These are phyloP conservation scores for Bathynomus jamesi DNA, from an alignment of 1,140 invertebrate species.

Conservation along the genomic window DNA sequence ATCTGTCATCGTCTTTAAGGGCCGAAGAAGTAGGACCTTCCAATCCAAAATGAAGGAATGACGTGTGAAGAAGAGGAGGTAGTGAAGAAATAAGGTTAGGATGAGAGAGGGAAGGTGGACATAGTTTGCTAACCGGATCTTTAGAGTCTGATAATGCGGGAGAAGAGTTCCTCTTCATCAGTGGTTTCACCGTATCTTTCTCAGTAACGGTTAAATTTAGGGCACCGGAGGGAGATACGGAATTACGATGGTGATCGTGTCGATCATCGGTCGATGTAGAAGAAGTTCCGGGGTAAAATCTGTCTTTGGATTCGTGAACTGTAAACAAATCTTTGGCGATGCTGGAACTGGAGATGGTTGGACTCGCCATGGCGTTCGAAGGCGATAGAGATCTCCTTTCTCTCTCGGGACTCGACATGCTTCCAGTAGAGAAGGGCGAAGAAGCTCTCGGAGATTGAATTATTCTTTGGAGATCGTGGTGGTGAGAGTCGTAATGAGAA, in stretches of 20 bases:
- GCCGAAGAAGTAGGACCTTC: background rate
- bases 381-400: background rate
- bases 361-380: background rate
- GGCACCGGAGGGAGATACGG: background rate
- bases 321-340: background rate
- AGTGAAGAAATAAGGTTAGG: background rate
- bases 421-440: slow-evolving; percentile 24
- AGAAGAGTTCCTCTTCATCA: background rate
- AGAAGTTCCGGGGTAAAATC: background rate
- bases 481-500: slow-evolving; percentile 42
- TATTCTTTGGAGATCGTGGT: slow-evolving; percentile 6
- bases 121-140: background rate
- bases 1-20: background rate
- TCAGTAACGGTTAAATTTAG: background rate
- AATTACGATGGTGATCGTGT: slow-evolving; percentile 16
- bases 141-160: slow-evolving; percentile 45
- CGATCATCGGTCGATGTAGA: background rate
- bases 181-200: slow-evolving; percentile 47
- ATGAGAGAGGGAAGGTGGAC: background rate
- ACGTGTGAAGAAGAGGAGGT: background rate
- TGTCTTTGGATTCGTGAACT: background rate
- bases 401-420: slow-evolving; percentile 24
- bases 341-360: background rate
- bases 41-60: background rate
- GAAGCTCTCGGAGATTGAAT: slow-evolving; percentile 23